Conservation (phyloP, 2,113 vertebrate species). For the Alethe diademata region DNA sequence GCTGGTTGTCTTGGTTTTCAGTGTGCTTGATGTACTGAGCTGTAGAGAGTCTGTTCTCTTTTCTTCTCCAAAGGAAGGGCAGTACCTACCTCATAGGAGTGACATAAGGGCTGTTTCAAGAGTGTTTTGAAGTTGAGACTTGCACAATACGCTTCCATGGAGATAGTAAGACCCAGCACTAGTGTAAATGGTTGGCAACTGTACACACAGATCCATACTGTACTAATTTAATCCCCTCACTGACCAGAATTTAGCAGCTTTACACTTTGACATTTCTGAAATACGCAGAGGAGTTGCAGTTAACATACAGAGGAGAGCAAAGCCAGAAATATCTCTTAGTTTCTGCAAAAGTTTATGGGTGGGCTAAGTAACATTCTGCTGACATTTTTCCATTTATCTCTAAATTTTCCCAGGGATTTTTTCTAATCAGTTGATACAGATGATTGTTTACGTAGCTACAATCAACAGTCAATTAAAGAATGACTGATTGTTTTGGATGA, state of each 20-base stretch:
- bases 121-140: background rate
- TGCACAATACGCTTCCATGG: background rate
- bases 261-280: background rate
- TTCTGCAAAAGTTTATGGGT: background rate
- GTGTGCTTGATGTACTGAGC: background rate
- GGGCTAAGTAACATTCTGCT: background rate
- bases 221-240: background rate
- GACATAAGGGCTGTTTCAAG: constrained; percentile 25
- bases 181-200: background rate
- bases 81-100: constrained; percentile 48
- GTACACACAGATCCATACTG: background rate
- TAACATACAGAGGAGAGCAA: background rate
- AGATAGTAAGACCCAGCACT: background rate
- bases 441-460: background rate
- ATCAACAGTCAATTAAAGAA: background rate
- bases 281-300: background rate
- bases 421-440: background rate
- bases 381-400: background rate
- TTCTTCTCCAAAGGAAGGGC: background rate
- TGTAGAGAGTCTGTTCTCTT: background rate
- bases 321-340: background rate
- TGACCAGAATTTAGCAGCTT: background rate
- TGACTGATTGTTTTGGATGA: background rate
- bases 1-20: background rate
- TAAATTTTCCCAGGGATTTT: background rate